phyloP scores from a whole-genome alignment of 2,797 vertebrate genomes.

The Chaetodon trifasciatus region DNA sequence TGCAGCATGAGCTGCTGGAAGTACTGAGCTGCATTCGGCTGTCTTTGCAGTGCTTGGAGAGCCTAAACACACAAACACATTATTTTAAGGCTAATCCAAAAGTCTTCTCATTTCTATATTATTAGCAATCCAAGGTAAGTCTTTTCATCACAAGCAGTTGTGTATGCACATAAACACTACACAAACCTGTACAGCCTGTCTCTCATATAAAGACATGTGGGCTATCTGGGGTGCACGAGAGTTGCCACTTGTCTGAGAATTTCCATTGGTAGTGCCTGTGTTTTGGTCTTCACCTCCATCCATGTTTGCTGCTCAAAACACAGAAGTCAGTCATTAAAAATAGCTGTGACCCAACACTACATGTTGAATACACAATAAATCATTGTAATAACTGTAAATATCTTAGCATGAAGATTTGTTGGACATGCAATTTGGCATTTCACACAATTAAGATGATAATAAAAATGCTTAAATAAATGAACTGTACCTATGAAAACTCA shows the following conservation, averaged over 20 bases:
- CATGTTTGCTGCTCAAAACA: constrained; percentile 83
- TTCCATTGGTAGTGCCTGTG: constrained; percentile 89
- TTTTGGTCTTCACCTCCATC: constrained; percentile 97
- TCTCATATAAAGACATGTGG: constrained; percentile 97
- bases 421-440: background rate
- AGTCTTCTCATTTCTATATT: background rate
- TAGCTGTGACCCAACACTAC: background rate
- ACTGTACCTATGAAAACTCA: background rate
- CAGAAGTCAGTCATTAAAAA: constrained; percentile 25
- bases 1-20: constrained; percentile 99
- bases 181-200: constrained; percentile 96
- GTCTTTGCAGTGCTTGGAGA: constrained; percentile 95
- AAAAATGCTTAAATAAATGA: background rate
- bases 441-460: background rate
- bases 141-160: background rate
- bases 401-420: background rate
- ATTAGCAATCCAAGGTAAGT: background rate
- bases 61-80: constrained; percentile 84
- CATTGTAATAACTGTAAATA: background rate
- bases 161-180: constrained; percentile 37
- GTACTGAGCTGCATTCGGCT: constrained; percentile 98
- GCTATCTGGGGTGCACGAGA: constrained; percentile 94
- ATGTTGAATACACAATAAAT: background rate
- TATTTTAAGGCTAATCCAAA: background rate
- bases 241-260: constrained; percentile 89